These are phyloP conservation scores for Cherax destructor DNA, from an alignment of 1,140 invertebrate species.

Conservation along the genomic window DNA sequence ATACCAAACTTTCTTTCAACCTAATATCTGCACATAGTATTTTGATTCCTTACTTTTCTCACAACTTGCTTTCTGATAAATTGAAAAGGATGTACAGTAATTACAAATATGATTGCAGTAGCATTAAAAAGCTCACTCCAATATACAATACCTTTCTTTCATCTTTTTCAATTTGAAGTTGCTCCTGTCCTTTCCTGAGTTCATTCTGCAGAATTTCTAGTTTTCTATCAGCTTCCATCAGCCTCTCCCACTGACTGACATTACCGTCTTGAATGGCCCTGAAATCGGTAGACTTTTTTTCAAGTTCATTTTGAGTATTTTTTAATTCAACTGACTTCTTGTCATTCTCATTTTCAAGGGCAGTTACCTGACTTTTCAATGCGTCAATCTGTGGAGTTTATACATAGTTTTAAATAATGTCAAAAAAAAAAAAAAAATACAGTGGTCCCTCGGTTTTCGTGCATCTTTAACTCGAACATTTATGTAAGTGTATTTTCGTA, in stretches of 20 bases:
- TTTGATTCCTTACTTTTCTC: too few species aligned
- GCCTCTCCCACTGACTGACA: constrained; percentile 5
- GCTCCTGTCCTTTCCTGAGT: constrained; percentile 10
- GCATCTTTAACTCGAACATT: too few species aligned
- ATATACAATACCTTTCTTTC: constrained; percentile 12
- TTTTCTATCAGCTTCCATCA: constrained; percentile 11
- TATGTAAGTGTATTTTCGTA: too few species aligned
- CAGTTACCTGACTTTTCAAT: constrained; percentile 29
- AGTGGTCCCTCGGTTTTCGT: too few species aligned
- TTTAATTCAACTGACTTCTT: constrained; percentile 21
- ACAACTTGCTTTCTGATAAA: too few species aligned
- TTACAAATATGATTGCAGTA: too few species aligned
- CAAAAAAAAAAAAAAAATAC: neutral
- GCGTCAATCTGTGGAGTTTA: constrained; percentile 25
- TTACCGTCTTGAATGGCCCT: neutral
- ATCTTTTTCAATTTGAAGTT: constrained; percentile 21
- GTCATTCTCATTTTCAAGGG: constrained; percentile 26
- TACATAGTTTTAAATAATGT: neutral
- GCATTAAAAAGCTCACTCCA: too few species aligned
- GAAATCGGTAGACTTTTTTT: constrained; percentile 12
- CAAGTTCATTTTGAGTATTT: constrained; percentile 16
- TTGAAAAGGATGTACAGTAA: too few species aligned
- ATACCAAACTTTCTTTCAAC: too few species aligned
- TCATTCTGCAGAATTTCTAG: constrained; percentile 22
- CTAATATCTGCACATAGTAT: too few species aligned